A percentile compares a stretch with the other conserved stretches of the same genome.
These are phyloP conservation scores for Lepus europaeus DNA, from an alignment of 2,113 vertebrate species.

Conservation along the genomic window DNA sequence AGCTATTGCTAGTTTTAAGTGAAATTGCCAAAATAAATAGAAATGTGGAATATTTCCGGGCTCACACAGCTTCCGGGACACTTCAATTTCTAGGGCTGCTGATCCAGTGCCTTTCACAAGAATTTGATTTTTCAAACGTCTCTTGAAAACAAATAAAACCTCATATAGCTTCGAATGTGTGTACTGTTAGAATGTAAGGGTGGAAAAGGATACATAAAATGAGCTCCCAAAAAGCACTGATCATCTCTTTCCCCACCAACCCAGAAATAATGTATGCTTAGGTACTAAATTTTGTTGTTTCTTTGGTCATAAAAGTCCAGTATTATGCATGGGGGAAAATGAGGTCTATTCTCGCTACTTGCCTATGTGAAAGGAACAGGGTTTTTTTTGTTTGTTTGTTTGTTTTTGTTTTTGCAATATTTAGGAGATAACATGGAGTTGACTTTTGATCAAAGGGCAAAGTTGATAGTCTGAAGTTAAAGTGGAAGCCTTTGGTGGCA, in stretches of 20 bases:
- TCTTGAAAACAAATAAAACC: constrained; percentile 79
- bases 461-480: constrained; percentile 32
- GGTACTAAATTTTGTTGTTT: constrained; percentile 32
- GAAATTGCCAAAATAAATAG: constrained; percentile 81
- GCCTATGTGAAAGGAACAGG: not conserved
- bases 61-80: constrained; percentile 74
- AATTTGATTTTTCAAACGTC: constrained; percentile 73
- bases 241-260: not conserved
- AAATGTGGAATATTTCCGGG: constrained; percentile 76
- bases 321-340: not conserved
- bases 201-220: constrained; percentile 53
- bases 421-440: not conserved
- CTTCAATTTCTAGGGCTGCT: constrained; percentile 62
- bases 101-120: constrained; percentile 61
- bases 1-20: constrained; percentile 73
- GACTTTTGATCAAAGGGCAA: constrained; percentile 12
- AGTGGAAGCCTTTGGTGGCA: not conserved
- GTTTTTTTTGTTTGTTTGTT: no score
- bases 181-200: not conserved
- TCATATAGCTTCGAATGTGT: constrained; percentile 56
- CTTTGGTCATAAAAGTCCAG: not conserved
- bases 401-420: not conserved
- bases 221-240: not conserved
- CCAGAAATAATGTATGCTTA: not conserved
- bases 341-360: not conserved